These are phyloP conservation scores for Castor canadensis DNA, from an alignment of 2,113 vertebrate genomes.

Conservation along the genomic window DNA sequence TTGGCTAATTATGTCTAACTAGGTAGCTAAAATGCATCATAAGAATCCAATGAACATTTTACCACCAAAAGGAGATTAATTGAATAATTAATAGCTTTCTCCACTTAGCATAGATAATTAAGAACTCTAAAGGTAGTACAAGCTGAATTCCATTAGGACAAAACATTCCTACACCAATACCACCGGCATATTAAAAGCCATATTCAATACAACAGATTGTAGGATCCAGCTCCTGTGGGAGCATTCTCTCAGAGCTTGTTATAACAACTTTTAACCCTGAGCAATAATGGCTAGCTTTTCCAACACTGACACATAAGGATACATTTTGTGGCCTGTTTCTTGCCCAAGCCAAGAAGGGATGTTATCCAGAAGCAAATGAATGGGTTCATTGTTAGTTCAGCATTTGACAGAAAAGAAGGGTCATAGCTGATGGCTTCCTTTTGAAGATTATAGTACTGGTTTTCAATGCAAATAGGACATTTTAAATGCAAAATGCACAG, in stretches of 20 bases:
- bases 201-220: background rate
- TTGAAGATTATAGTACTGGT: background rate
- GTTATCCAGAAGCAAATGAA: background rate
- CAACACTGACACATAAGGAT: background rate
- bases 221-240: background rate
- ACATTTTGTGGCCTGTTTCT: background rate
- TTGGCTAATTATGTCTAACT: conserved; percentile 61
- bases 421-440: background rate
- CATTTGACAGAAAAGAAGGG: background rate
- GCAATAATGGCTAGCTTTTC: background rate
- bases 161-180: background rate
- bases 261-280: background rate
- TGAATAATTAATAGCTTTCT: conserved; percentile 69
- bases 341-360: background rate
- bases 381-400: background rate
- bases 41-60: conserved; percentile 54
- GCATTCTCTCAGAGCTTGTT: background rate
- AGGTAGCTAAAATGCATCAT: conserved; percentile 55
- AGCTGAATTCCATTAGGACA: background rate
- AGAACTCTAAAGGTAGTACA: conserved; percentile 55
- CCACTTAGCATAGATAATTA: conserved; percentile 64
- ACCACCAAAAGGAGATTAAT: conserved; percentile 43
- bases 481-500: background rate
- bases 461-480: conserved; percentile 28
- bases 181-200: background rate